Percentiles rank a stretch among this genome's conserved stretches.
These are phyloP conservation scores for Mesoclemmys tuberculata DNA, from an alignment of 2,113 vertebrate species.

Conservation along the genomic window DNA sequence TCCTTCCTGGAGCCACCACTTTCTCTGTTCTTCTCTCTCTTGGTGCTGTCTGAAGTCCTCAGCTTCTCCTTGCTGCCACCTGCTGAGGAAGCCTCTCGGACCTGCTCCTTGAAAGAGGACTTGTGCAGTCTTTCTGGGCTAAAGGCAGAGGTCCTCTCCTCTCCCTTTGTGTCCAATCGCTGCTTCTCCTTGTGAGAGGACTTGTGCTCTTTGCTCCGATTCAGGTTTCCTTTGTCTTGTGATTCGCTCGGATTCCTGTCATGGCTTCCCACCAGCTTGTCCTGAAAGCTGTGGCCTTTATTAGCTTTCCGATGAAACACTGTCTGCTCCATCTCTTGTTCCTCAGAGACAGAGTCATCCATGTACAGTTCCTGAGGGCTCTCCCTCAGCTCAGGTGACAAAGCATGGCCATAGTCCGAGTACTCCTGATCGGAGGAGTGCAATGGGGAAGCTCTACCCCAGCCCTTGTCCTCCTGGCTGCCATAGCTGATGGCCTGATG, in stretches of 20 bases:
- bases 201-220: constrained; percentile 83
- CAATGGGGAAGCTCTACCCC: constrained; percentile 73
- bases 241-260: constrained; percentile 65
- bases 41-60: constrained; percentile 45
- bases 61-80: constrained; percentile 70
- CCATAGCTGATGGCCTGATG: constrained; percentile 52
- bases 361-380: constrained; percentile 77
- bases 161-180: constrained; percentile 48
- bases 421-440: constrained; percentile 81
- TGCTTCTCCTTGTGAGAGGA: constrained; percentile 80
- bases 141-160: constrained; percentile 54
- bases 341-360: constrained; percentile 69
- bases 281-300: constrained; percentile 72
- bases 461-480: constrained; percentile 74
- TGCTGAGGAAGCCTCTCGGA: constrained; percentile 44
- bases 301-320: constrained; percentile 59
- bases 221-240: constrained; percentile 79
- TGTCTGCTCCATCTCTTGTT: constrained; percentile 69
- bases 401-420: constrained; percentile 80
- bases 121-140: constrained; percentile 76
- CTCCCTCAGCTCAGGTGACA: constrained; percentile 82
- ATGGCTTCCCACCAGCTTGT: constrained; percentile 58
- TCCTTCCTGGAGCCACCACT: constrained; percentile 63
- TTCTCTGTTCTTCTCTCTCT: constrained; percentile 79
- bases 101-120: constrained; percentile 68